phyloP scores from a whole-genome alignment of 2,888 invertebrate genomes.

The Pseudolycoriella hygida region DNA sequence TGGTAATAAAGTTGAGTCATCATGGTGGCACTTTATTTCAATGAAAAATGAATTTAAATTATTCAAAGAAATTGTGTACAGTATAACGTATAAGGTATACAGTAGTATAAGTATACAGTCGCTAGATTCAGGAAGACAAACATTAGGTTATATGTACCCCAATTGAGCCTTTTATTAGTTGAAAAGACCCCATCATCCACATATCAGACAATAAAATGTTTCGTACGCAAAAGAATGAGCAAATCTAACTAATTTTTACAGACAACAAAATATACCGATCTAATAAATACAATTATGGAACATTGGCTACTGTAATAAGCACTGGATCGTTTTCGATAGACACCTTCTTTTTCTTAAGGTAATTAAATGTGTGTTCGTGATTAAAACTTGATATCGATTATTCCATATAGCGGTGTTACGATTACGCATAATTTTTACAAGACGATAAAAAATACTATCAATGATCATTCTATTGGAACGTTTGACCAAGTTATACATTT shows the following conservation, averaged over 20 bases:
- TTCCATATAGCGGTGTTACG: slow-evolving; percentile 41
- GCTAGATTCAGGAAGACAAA: too few relatives aligned
- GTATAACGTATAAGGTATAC: too few relatives aligned
- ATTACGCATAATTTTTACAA: slow-evolving; percentile 43
- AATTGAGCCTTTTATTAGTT: too few relatives aligned
- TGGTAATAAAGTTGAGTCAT: too few relatives aligned
- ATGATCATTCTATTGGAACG: slow-evolving; percentile 29
- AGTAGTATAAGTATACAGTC: too few relatives aligned
- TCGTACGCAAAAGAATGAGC: too few relatives aligned
- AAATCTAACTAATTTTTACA: slow-evolving; percentile 19
- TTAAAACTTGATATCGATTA: not conserved
- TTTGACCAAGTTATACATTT: slow-evolving; percentile 34
- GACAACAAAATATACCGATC: slow-evolving; percentile 31
- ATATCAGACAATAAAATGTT: too few relatives aligned
- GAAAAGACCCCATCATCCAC: too few relatives aligned
- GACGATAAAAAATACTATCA: slow-evolving; percentile 32
- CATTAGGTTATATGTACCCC: too few relatives aligned
- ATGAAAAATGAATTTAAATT: too few relatives aligned
- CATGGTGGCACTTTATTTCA: too few relatives aligned
- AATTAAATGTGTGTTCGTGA: slow-evolving; percentile 11
- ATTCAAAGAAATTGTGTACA: too few relatives aligned
- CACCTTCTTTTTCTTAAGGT: slow-evolving; percentile 45
- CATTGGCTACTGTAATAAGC: slow-evolving; percentile 33
- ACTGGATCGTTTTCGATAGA: slow-evolving; percentile 41
- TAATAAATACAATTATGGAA: slow-evolving; percentile 25